phyloP scores from a whole-genome alignment of 2,888 invertebrate genomes.

The Formica aserva region DNA sequence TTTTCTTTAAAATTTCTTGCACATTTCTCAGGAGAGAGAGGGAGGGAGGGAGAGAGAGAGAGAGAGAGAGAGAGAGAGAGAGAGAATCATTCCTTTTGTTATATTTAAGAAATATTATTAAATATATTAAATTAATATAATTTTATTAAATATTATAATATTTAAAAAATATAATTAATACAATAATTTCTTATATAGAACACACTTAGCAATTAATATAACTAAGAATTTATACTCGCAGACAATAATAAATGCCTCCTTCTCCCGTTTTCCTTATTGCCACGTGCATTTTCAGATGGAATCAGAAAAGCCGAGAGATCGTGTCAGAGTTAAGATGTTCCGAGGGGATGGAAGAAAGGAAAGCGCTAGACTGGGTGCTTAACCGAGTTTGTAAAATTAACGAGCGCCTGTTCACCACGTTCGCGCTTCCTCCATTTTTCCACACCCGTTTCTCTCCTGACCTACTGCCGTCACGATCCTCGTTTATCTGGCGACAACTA shows the following conservation, averaged over 20 bases:
- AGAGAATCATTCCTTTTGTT: no score
- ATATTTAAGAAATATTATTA: no score
- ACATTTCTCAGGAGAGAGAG: no score
- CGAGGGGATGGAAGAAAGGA: not conserved
- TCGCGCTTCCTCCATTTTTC: conserved; percentile 30
- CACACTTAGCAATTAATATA: not conserved
- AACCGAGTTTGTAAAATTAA: conserved; percentile 53
- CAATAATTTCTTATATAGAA: not conserved
- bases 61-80: no score
- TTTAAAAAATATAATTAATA: not conserved
- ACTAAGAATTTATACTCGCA: not conserved
- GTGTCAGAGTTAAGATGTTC: conserved; percentile 32
- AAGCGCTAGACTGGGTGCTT: conserved; percentile 32
- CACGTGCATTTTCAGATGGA: not conserved
- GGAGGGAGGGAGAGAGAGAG: no score
- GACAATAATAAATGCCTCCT: not conserved
- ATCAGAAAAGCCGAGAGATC: conserved; percentile 17
- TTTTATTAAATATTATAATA: no score
- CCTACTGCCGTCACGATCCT: conserved; percentile 27
- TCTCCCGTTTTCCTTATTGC: not conserved
- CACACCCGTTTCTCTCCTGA: conserved; percentile 38
- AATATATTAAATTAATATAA: not conserved
- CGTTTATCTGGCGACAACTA: conserved; percentile 24
- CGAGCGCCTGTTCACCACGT: conserved; percentile 25
- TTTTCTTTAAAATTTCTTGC: no score